phyloP scores from a whole-genome alignment of 2,888 invertebrate species.

The Cryptocheilus praepositus region DNA sequence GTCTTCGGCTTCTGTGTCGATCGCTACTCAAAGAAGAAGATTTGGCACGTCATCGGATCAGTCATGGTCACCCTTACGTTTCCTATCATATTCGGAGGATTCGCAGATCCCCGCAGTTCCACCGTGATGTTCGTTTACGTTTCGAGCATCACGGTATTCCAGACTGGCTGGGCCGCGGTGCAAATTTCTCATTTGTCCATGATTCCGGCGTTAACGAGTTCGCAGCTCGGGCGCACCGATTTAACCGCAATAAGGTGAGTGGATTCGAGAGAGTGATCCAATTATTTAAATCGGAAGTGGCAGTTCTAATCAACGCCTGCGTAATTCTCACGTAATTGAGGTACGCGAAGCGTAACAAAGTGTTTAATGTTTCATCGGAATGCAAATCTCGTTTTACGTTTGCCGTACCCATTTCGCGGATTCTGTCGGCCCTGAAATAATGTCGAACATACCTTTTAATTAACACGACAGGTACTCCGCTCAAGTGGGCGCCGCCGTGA shows the following conservation, averaged over 20 bases:
- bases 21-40: slow-evolving; percentile 84
- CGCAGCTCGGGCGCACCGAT: slow-evolving; percentile 83
- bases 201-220: slow-evolving; percentile 87
- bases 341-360: too few species aligned
- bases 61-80: slow-evolving; percentile 67
- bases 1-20: slow-evolving; percentile 90
- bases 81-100: slow-evolving; percentile 71
- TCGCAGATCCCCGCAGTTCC: slow-evolving; percentile 41
- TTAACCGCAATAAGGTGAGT: slow-evolving; percentile 86
- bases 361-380: too few species aligned
- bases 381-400: too few species aligned
- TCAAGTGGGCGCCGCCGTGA: slow-evolving; percentile 89
- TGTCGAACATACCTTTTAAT: slow-evolving; percentile 42
- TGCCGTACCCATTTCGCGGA: too few species aligned
- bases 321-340: too few species aligned
- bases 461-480: slow-evolving; percentile 86
- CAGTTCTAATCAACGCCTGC: too few species aligned
- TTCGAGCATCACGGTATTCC: slow-evolving; percentile 84
- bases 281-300: too few species aligned
- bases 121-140: slow-evolving; percentile 67
- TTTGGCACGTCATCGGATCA: slow-evolving; percentile 89
- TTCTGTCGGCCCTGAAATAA: too few species aligned
- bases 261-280: too few species aligned
- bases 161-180: slow-evolving; percentile 95
- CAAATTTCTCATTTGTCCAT: slow-evolving; percentile 95